phyloP scores from a whole-genome alignment of 2,113 vertebrate species.

The Nothocercus julius region DNA sequence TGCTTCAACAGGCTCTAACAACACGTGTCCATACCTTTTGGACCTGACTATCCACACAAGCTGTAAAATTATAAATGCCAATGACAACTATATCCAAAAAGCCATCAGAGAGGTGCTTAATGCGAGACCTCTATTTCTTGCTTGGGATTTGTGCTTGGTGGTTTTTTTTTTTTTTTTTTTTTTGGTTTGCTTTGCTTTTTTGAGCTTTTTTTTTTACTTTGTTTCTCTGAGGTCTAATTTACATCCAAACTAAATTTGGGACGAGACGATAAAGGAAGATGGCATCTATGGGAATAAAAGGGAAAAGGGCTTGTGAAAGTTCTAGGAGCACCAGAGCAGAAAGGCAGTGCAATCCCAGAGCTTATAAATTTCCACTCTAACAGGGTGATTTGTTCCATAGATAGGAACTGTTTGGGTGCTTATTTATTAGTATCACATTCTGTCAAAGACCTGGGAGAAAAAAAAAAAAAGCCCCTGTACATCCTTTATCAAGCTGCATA shows the following conservation, averaged over 20 bases:
- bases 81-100: not conserved
- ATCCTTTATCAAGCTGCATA: not conserved
- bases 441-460: not conserved
- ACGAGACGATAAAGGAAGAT: not conserved
- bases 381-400: not conserved
- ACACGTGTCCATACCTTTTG: not conserved
- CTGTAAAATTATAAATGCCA: not conserved
- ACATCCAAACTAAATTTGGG: not conserved
- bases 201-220: not conserved
- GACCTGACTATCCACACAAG: not conserved
- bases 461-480: not conserved
- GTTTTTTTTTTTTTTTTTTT: not conserved
- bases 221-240: fast-evolving
- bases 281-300: not conserved
- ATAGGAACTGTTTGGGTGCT: not conserved
- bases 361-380: not conserved
- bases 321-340: not conserved
- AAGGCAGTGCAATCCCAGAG: not conserved
- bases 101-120: not conserved
- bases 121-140: not conserved
- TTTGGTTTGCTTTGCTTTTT: not conserved
- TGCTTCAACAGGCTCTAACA: not conserved
- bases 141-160: not conserved
- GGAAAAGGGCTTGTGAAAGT: not conserved
- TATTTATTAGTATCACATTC: not conserved